phyloP scores from a whole-genome alignment of 2,113 vertebrate genomes.

The Scomber colias region DNA sequence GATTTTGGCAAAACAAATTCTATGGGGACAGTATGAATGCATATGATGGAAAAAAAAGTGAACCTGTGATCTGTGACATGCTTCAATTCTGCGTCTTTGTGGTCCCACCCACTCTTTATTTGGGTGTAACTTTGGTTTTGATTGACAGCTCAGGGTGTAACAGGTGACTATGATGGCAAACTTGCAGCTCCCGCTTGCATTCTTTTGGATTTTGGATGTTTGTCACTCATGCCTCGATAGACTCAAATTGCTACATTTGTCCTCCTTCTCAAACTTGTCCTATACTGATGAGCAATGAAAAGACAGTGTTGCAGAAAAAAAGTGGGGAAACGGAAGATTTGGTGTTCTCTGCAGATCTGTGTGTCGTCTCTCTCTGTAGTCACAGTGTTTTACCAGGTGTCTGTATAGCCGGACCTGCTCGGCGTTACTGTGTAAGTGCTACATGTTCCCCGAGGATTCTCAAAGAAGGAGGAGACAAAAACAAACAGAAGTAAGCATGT shows the following conservation, averaged over 20 bases:
- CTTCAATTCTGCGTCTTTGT: background rate
- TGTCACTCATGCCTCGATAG: background rate
- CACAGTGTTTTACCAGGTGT: conserved; percentile 31
- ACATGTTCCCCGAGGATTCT: conserved; percentile 10
- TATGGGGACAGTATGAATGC: background rate
- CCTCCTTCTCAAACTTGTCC: background rate
- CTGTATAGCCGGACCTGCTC: background rate
- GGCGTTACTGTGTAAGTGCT: background rate
- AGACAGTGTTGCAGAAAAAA: background rate
- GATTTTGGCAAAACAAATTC: conserved; percentile 16
- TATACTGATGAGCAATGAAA: background rate
- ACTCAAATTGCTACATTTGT: background rate
- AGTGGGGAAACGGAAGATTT: background rate
- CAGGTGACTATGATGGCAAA: background rate
- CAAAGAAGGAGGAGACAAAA: background rate
- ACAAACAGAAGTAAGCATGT: background rate
- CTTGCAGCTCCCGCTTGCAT: background rate
- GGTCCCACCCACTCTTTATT: conserved; percentile 5
- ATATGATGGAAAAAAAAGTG: background rate
- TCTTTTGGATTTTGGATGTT: conserved; percentile 1
- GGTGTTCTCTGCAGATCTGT: background rate
- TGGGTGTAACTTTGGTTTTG: conserved; percentile 33
- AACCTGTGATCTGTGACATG: background rate
- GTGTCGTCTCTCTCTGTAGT: background rate
- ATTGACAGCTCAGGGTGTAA: conserved; percentile 10